Base-by-base conservation (phyloP, 2,113 vertebrate species). In the Xiphias gladius region DNA sequence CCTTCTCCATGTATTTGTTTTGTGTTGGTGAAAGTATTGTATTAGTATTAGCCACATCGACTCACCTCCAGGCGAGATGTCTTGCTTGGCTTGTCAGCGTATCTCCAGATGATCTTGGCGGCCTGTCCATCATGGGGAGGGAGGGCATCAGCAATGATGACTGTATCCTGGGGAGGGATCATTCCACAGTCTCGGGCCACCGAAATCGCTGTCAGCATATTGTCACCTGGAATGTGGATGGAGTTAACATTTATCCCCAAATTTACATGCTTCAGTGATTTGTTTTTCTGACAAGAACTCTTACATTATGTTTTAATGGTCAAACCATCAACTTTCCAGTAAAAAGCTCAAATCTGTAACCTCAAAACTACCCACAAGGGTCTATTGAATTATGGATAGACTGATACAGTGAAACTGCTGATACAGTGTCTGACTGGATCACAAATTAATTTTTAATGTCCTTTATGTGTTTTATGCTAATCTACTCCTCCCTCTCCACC, bases 171-270 rank as follows among this genome's bases (percentile, higher is more conserved):
- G 86, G 97, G 96, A 85, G 96, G 97, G 93, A 99, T 98, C 98
- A 99, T 99, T 77, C 97, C 96, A 93, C 97, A 99, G 92, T 99
- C 97, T 93, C 98, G 95, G 75, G 98, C 98, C 93, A 99, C 98
- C 8, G 98, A 99, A 90, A 99, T 96, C 74, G 98, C 98, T 0
- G 98, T 99, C 93, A 99, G 92, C 96, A 99, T 97, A 88, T 99
- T 99, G 91, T 99, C 98, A 59, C 98, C 98, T 99, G 79, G 14
- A 87, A 24, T 63, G 20, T 28, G 11, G 30, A 68, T 0, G 50
- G 10, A 66, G 6, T 19, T 22, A 20, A 61, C 7, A 43, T 32
- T 68, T 35, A 22, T 46, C 12, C 35, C 26, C 1, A 2, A 58
- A 64, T 61, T 9, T 24, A 2, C 0, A 46, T 5, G 0, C 0